These are phyloP conservation scores for Gymnothorax reevesii DNA, from an alignment of 2,797 vertebrate species.

Conservation along the genomic window DNA sequence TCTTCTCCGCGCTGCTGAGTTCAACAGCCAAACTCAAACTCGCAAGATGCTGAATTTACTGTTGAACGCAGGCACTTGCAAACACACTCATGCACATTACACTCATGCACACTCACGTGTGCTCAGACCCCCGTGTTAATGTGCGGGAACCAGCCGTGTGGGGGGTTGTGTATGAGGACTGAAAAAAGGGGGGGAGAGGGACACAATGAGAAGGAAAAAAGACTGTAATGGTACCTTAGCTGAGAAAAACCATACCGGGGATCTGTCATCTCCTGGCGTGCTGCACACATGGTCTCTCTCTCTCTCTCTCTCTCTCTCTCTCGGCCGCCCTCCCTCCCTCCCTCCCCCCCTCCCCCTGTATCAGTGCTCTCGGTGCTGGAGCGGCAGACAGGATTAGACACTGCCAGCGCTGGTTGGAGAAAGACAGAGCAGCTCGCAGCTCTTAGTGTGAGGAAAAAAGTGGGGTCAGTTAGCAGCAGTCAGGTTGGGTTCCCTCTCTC, in stretches of 20 bases:
- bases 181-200: background rate
- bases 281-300: background rate
- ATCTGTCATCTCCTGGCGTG: conserved; percentile 1
- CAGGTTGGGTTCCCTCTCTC: background rate
- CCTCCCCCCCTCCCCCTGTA: background rate
- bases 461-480: conserved; percentile 28
- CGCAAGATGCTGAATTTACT: background rate
- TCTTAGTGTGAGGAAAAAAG: background rate
- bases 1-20: too few relatives aligned
- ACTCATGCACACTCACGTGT: background rate
- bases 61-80: background rate
- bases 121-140: conserved; percentile 52
- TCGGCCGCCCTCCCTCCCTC: conserved; percentile 28
- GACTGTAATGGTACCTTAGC: background rate
- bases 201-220: background rate
- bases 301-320: conserved; percentile 24
- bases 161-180: background rate
- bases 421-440: background rate
- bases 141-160: background rate
- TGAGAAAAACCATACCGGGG: background rate
- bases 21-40: background rate
- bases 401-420: background rate
- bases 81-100: background rate
- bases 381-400: conserved; percentile 49
- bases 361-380: conserved; percentile 45